Conservation (phyloP, 2,888 invertebrate genomes). For the Chymomyza caudatula region DNA sequence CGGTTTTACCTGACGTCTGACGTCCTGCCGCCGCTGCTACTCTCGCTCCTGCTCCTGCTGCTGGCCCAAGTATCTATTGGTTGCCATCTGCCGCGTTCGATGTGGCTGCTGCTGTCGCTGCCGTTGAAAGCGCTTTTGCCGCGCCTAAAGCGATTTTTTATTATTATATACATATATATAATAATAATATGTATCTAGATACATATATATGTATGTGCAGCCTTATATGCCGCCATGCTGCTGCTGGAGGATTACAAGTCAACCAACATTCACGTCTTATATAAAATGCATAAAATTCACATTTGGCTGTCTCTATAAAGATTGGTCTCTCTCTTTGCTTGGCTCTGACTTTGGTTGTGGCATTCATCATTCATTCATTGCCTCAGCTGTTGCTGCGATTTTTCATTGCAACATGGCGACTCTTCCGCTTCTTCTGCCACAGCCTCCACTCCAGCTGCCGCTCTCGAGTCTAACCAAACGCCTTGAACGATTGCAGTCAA, state of each 20-base stretch:
- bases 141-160: slow-evolving; percentile 62
- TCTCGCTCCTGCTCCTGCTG: slow-evolving; percentile 12
- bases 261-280: slow-evolving; percentile 47
- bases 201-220: slow-evolving; percentile 11
- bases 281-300: slow-evolving; percentile 64
- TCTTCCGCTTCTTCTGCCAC: background rate
- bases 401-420: slow-evolving; percentile 60
- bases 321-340: background rate
- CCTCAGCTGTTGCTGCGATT: slow-evolving; percentile 33
- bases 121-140: slow-evolving; percentile 50
- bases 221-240: slow-evolving; percentile 37
- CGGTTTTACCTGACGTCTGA: slow-evolving; percentile 5
- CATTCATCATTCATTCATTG: slow-evolving; percentile 67
- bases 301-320: slow-evolving; percentile 37
- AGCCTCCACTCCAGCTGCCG: slow-evolving; percentile 18
- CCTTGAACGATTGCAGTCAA: slow-evolving; percentile 43
- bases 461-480: slow-evolving; percentile 27
- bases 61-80: slow-evolving; percentile 35
- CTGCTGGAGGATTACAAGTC: slow-evolving; percentile 48
- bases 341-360: slow-evolving; percentile 37
- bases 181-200: slow-evolving; percentile 12
- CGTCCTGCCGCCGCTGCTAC: slow-evolving; percentile 1
- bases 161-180: slow-evolving; percentile 25
- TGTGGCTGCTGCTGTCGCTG: slow-evolving; percentile 22
- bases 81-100: slow-evolving; percentile 64